phyloP scores from a whole-genome alignment of 2,113 vertebrate species.

The Phoxinus phoxinus region DNA sequence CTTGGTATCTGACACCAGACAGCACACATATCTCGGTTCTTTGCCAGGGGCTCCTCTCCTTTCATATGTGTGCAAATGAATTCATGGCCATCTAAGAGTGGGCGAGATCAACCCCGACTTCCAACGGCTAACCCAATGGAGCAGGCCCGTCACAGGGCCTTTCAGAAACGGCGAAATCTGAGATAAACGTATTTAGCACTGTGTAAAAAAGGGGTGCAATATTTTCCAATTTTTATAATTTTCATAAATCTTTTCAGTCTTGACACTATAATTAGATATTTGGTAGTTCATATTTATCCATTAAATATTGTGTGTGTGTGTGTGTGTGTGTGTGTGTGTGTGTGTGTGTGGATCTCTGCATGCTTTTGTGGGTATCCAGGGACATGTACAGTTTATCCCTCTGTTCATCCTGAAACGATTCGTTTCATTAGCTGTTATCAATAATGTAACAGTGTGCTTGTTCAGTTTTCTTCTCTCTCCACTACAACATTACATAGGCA shows the following conservation, averaged over 20 bases:
- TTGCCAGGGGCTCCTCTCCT: conserved; percentile 38
- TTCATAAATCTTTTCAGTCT: conserved; percentile 13
- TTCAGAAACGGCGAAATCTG: conserved; percentile 25
- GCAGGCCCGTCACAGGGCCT: neutral
- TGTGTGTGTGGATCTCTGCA: conserved; percentile 45
- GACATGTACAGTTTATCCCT: conserved; percentile 67
- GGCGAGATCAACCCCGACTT: conserved; percentile 22
- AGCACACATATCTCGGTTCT: conserved; percentile 37
- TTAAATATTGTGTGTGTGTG: neutral
- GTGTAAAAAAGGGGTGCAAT: conserved; percentile 40
- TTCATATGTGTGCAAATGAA: conserved; percentile 57
- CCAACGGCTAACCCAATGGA: conserved; percentile 38
- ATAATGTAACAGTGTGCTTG: conserved; percentile 73
- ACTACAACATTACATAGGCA: conserved; percentile 39
- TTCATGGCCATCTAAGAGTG: conserved; percentile 42
- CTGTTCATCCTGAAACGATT: conserved; percentile 74
- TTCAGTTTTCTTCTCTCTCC: conserved; percentile 62
- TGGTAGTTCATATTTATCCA: conserved; percentile 14
- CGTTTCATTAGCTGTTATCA: conserved; percentile 77
- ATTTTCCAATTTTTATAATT: conserved; percentile 2
- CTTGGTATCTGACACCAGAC: conserved; percentile 33
- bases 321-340: neutral
- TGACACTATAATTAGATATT: neutral
- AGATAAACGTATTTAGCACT: conserved; percentile 41
- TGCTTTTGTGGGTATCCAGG: conserved; percentile 55